Evolutionary conservation across 2,888 invertebrate genomes (phyloP), one percentile per base, ranked within the genome.

Genomic region (Pinctada fucata): DNA sequence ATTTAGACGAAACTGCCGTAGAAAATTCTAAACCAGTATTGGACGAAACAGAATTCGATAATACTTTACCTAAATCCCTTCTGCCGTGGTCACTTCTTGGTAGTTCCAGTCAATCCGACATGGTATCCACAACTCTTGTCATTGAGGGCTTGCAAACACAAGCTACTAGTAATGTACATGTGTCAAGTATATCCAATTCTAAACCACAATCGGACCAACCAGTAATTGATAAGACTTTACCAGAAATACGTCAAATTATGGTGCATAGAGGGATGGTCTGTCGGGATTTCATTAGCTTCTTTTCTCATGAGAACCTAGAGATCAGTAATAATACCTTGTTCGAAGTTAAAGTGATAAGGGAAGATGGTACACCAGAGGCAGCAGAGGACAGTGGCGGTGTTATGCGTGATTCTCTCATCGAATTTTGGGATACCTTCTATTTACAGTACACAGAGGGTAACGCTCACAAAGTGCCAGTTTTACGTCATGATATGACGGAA

Each of bases 371-470:
- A 6, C 2, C 4, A 73, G 65, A 73, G 48, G 2, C 31, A 47
- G n/a, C 65, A 10, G 65, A 50, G 16, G 73, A 73, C 47, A 73
- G 65, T 64, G 65, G 73, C 31, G 73, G 73, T 4, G 73, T 73
- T 8, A 45, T 64, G 73, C 73, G 73, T 16, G 73, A 73, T 58
- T 3, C 49, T 4, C 73, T 73, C 48, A 58, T 13, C 10, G 73
- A 73, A 73, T 65, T 73, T 16, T 73, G 65, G 73, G 73, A 73
- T 3, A 73, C 73, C 3, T 73, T 72, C 47, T 72, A 72, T 16
- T 58, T 63, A 48, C 72, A 72, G 31, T 72, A 72, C 45, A 72
- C 72, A 63, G 72, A 72, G 65, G 73, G 47, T n/a, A 64, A 73
- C 73, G 48, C 65, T 13, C 65, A 73, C 73, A 73, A 73, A 49